Conservation (phyloP, 2,797 vertebrate genomes). For the Vireo griseus region DNA sequence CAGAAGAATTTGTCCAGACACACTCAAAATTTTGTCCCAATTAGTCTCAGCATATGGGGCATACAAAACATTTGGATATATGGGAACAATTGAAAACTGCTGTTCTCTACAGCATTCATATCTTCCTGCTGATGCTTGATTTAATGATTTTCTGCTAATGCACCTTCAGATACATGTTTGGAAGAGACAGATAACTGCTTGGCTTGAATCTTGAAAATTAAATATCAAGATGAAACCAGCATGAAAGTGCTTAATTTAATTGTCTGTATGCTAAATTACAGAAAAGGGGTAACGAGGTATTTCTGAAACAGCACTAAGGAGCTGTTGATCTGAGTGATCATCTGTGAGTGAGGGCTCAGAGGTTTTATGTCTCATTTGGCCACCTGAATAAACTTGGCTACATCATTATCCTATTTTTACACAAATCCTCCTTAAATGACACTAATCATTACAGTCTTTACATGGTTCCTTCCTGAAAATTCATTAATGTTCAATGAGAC, state of each 20-base stretch:
- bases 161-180: neutral
- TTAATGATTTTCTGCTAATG: neutral
- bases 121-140: neutral
- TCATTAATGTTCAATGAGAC: neutral
- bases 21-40: neutral
- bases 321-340: neutral
- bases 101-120: neutral
- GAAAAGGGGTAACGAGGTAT: neutral
- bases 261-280: neutral
- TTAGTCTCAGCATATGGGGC: neutral
- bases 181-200: neutral
- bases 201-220: neutral
- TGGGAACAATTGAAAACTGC: neutral
- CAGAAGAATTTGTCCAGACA: neutral
- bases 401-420: neutral
- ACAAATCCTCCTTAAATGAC: neutral
- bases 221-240: neutral
- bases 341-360: neutral
- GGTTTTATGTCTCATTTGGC: neutral
- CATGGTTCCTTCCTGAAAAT: neutral
- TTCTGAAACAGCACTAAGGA: neutral
- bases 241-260: neutral
- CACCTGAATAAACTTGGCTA: constrained; percentile 2
- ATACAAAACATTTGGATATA: neutral
- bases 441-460: neutral